Conservation (phyloP, 2,888 invertebrate species). For the Pediacus dermestoides region DNA sequence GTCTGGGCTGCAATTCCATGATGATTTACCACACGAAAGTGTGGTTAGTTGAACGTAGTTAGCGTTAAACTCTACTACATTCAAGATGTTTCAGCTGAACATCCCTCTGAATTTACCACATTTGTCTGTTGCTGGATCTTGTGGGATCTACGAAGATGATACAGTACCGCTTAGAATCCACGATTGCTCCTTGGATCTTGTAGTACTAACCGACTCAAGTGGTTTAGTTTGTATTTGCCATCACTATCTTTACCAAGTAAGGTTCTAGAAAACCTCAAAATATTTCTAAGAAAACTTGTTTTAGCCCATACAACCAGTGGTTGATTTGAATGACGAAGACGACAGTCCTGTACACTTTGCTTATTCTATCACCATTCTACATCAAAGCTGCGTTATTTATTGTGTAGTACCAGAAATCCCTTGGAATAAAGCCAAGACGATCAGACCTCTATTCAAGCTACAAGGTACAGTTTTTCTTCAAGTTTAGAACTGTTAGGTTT, state of each 20-base stretch:
- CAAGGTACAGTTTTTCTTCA: constrained; percentile 51
- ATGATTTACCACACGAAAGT: constrained; percentile 81
- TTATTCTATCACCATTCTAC: constrained; percentile 77
- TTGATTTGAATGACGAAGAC: constrained; percentile 51
- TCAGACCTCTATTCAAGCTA: constrained; percentile 73
- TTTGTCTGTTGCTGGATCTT: constrained; percentile 51
- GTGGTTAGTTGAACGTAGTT: constrained; percentile 61
- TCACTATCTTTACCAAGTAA: constrained; percentile 72
- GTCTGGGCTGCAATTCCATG: constrained; percentile 82
- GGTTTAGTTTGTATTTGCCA: constrained; percentile 78
- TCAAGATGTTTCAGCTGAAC: constrained; percentile 59
- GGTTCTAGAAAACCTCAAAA: constrained; percentile 7
- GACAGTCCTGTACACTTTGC: constrained; percentile 67
- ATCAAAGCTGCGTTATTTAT: constrained; percentile 80
- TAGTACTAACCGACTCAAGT: constrained; percentile 69
- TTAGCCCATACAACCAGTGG: constrained; percentile 58
- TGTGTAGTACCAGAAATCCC: constrained; percentile 78
- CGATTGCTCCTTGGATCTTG: constrained; percentile 76
- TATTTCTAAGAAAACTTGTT: constrained; percentile 14
- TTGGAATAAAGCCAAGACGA: constrained; percentile 71
- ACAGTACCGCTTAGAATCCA: constrained; percentile 75
- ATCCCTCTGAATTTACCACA: constrained; percentile 80
- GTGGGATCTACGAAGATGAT: constrained; percentile 76
- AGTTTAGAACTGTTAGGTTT: not conserved
- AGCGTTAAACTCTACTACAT: not conserved